Percentiles rank a stretch among this genome's conserved stretches.
Evolutionary conservation across 2,888 invertebrate species (phyloP).

Genomic region (Carabus problematicus): DNA sequence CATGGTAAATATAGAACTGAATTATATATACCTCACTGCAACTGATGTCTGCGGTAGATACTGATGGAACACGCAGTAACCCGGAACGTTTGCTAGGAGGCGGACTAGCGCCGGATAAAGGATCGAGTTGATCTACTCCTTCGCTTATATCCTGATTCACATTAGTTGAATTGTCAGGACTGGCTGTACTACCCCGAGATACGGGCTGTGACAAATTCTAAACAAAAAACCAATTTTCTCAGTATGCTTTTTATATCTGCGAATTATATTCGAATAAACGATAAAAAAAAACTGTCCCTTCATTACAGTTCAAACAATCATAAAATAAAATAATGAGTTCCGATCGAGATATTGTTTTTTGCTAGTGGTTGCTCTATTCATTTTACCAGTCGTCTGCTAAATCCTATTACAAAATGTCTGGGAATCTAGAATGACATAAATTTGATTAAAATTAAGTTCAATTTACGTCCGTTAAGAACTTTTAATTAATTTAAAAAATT

Average conservation of each 20-base stretch:
- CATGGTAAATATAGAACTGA: not conserved
- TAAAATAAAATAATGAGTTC: too few species aligned
- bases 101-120: constrained; percentile 37
- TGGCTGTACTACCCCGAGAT: constrained; percentile 29
- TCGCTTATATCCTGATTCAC: constrained; percentile 14
- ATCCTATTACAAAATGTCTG: too few species aligned
- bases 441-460: too few species aligned
- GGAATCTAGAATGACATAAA: not conserved
- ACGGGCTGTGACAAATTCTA: constrained; percentile 29
- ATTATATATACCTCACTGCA: constrained; percentile 56
- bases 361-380: too few species aligned
- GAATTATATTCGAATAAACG: too few species aligned
- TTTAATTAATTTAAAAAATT: too few species aligned
- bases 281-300: too few species aligned
- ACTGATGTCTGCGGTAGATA: constrained; percentile 66
- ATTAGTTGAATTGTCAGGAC: constrained; percentile 21
- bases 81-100: constrained; percentile 60
- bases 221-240: not conserved
- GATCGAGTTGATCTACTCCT: constrained; percentile 46
- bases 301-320: too few species aligned
- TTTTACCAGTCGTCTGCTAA: too few species aligned
- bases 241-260: too few species aligned
- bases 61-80: constrained; percentile 67
- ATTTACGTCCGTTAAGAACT: too few species aligned
- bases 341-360: too few species aligned